Evolutionary conservation across 1,140 invertebrate species (phyloP), one percentile per base, ranked within the genome.

Genomic region (Euura saliciscinereae): DNA sequence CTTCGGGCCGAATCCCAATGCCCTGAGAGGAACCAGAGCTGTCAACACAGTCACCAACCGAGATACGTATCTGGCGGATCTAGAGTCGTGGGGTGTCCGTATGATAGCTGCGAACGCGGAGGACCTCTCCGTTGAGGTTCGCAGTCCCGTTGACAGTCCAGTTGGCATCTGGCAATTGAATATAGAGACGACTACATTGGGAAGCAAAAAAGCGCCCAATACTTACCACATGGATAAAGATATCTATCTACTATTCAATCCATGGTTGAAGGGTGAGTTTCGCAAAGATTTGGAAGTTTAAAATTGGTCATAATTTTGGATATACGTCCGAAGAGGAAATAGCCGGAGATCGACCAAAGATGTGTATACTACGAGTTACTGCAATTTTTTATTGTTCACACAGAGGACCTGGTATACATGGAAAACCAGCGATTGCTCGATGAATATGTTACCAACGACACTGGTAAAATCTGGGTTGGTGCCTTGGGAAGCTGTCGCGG

Each of bases 171-270:
- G 93, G 93, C 83, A 84, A 6, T 85, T 93, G 42, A 86, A 86
- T 13, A 84, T 94, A 2, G 87, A 91, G 65, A 91, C 92, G 6
- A 86, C 45, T 72, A 44, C 3, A 8, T 11, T 6, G 28, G 78
- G 75, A 66, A 73, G 45, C 3, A 68, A 70, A 7, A 67, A 51
- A 45, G 43, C 66, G 2, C 65, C 74, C 1, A 76, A 59, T 10
- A 46, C 84, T 13, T 89, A 86, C 73, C 85, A 89, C 73, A 89
- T 88, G 67, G 86, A 90, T 11, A 88, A 91, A 71, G 90, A 90
- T n/a, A 82, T 94, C 42, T 95, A 93, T 82, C 87, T 94, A 8
- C 86, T 94, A 3, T 94, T 94, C 83, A 95, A 95, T 82, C 92
- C 93, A 11, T 94, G 93, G 93, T 90, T 89, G 78, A 87, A 89